A percentile compares a stretch with the other conserved stretches of the same genome.
These are phyloP conservation scores for Crypturellus tataupa DNA, from an alignment of 2,797 vertebrate species.

Conservation along the genomic window DNA sequence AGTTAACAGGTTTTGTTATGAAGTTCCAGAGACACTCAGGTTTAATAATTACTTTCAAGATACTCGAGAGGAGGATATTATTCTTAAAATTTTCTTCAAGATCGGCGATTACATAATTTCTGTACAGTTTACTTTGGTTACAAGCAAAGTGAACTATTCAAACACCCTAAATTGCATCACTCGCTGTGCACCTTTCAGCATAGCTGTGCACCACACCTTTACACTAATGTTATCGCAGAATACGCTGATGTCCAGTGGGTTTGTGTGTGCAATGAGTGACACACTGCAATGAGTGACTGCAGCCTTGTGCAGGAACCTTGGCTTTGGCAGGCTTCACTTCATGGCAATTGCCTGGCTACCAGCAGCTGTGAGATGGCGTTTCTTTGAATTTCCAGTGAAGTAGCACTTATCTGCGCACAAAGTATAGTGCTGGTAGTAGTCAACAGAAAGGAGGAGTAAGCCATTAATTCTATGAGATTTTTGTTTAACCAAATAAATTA, in stretches of 20 bases:
- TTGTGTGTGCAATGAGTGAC: neutral
- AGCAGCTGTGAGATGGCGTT: constrained; percentile 13
- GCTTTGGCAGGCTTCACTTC: neutral
- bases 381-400: constrained; percentile 54
- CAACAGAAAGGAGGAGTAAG: neutral
- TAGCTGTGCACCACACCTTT: neutral
- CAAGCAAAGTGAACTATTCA: neutral
- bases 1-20: neutral
- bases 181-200: neutral
- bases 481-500: neutral
- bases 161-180: neutral
- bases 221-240: neutral
- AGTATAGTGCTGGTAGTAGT: neutral
- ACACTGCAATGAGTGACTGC: neutral
- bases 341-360: constrained; percentile 40
- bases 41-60: constrained; percentile 55
- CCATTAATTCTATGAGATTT: neutral
- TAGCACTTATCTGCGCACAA: constrained; percentile 30
- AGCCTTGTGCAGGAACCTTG: neutral
- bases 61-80: neutral
- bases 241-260: accelerated
- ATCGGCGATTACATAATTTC: neutral
- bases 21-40: neutral
- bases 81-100: neutral
- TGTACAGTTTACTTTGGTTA: neutral